Conservation (phyloP, 2,113 vertebrate species). For the Solenodon paradoxus region DNA sequence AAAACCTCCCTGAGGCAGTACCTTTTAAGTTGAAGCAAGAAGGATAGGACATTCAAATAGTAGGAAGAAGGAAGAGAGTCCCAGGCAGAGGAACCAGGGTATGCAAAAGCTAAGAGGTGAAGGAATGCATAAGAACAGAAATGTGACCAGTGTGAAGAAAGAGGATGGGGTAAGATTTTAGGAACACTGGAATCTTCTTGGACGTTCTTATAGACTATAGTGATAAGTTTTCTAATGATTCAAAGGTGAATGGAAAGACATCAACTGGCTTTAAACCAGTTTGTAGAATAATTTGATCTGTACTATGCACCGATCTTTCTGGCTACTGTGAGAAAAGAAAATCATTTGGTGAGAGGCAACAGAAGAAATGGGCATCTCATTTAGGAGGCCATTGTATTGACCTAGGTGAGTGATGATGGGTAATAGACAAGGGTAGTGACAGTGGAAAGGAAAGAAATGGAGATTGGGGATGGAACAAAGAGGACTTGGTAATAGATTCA, state of each 20-base stretch:
- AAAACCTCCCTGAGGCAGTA: not conserved
- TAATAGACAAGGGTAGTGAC: too few species aligned
- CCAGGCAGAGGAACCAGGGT: not conserved
- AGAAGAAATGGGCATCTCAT: not conserved
- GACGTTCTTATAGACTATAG: not conserved
- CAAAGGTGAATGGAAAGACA: not conserved
- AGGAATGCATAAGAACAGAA: not conserved
- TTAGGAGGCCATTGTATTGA: not conserved
- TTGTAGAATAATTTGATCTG: not conserved
- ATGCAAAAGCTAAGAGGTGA: not conserved
- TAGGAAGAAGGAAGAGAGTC: not conserved
- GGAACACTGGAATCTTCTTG: not conserved
- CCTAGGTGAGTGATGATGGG: not conserved
- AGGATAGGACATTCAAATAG: not conserved
- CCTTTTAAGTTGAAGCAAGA: not conserved
- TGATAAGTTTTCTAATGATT: not conserved
- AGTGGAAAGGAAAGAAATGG: not conserved
- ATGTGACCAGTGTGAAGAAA: not conserved
- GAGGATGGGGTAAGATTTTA: not conserved
- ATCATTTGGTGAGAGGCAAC: not conserved
- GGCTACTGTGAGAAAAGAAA: not conserved
- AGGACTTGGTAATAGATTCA: not conserved
- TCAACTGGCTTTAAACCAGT: not conserved
- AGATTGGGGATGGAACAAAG: rapidly evolving
- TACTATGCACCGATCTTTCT: not conserved